Conservation (phyloP, 2,797 vertebrate genomes). For the Enteromius paludinosus region DNA sequence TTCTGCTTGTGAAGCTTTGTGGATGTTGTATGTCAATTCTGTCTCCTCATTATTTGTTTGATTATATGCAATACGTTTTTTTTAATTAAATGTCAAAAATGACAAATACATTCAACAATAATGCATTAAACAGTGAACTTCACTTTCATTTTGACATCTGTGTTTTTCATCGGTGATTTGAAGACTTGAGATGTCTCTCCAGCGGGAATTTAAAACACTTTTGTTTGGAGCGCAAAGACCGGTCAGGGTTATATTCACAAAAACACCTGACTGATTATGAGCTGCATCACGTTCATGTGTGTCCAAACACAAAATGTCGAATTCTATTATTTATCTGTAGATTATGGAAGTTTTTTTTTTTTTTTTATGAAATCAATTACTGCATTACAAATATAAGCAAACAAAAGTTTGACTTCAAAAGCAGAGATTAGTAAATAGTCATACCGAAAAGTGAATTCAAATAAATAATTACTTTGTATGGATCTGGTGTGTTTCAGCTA, state of each 20-base stretch:
- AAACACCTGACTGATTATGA: conserved; percentile 20
- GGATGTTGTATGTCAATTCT: not conserved
- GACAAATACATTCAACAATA: not conserved
- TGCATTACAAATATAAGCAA: conserved; percentile 15
- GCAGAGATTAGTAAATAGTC: conserved; percentile 10
- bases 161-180: not conserved
- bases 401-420: not conserved
- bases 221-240: not conserved
- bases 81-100: not conserved
- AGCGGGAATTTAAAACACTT: not conserved
- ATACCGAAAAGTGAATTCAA: not conserved
- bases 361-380: conserved; percentile 11
- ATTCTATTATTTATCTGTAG: conserved; percentile 21
- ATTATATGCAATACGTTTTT: conserved; percentile 6
- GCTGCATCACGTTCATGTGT: conserved; percentile 3
- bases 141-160: not conserved
- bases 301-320: conserved; percentile 28
- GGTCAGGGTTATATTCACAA: conserved; percentile 32
- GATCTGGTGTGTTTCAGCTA: not conserved
- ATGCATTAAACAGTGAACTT: not conserved
- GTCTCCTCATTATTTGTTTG: not conserved
- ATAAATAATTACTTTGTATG: not conserved
- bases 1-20: conserved; percentile 21
- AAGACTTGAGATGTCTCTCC: not conserved
- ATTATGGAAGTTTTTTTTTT: conserved; percentile 34